Conservation (phyloP, 2,797 vertebrate genomes). For the Lycodopsis pacificus region DNA sequence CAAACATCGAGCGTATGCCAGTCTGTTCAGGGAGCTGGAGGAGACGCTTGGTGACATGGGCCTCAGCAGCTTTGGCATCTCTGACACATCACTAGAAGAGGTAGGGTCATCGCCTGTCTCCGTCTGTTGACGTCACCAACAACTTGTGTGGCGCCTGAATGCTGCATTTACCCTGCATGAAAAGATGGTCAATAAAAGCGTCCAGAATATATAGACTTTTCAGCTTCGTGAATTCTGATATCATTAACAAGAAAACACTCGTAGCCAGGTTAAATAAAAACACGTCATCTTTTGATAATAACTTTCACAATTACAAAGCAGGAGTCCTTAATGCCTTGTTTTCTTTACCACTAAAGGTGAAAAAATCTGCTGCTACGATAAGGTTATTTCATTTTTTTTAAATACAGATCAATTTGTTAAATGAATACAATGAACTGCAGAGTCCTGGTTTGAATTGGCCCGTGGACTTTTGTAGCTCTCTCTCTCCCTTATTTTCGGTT, state of each 20-base stretch:
- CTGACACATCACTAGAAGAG: constrained; percentile 97
- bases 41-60: constrained; percentile 93
- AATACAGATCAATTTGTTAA: neutral
- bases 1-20: constrained; percentile 95
- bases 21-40: constrained; percentile 96
- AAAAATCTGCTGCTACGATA: neutral
- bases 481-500: neutral
- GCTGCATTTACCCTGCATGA: constrained; percentile 1
- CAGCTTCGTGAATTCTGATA: constrained; percentile 4
- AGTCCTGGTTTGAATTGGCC: neutral
- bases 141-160: neutral
- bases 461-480: neutral
- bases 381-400: neutral
- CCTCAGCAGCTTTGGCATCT: constrained; percentile 97
- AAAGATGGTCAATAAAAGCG: neutral
- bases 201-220: neutral
- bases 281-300: neutral
- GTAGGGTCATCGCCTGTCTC: constrained; percentile 68
- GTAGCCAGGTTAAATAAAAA: neutral
- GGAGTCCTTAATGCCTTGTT: neutral
- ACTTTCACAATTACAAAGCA: neutral
- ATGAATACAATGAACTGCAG: neutral
- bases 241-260: neutral
- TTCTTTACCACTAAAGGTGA: neutral
- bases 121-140: neutral